Percentiles rank a stretch among this genome's conserved stretches.
Evolutionary conservation across 1,140 invertebrate species (phyloP).

Genomic region (Drosophila prosaltans): DNA sequence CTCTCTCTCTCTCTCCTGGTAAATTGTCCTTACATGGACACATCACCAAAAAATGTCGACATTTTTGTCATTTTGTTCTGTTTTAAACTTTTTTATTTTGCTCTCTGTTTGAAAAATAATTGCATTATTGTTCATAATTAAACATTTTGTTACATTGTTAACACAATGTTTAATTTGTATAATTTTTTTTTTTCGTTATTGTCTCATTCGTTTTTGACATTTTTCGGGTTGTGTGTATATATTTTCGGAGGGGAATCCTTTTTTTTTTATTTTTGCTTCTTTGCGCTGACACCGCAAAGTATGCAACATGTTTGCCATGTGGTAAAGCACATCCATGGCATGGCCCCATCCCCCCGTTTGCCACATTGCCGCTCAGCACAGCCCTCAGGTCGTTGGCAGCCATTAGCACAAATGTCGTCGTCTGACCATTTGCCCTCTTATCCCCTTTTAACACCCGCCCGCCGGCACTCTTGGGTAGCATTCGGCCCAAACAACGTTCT

Average conservation of each 20-base stretch:
- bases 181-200: not conserved
- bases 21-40: no score
- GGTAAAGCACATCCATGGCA: not conserved
- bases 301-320: constrained; percentile 70
- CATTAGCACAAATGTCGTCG: constrained; percentile 59
- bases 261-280: no score
- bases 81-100: not conserved
- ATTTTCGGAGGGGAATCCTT: constrained; percentile 30
- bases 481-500: not conserved
- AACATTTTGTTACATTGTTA: constrained; percentile 49
- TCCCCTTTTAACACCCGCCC: not conserved
- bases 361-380: not conserved
- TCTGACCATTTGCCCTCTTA: constrained; percentile 2
- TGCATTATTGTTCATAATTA: constrained; percentile 50
- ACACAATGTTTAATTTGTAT: constrained; percentile 10
- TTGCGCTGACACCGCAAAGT: constrained; percentile 65
- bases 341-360: not conserved
- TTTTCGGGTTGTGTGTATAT: not conserved
- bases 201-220: constrained; percentile 10
- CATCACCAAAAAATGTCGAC: no score
- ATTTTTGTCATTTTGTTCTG: no score
- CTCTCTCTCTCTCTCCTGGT: no score
- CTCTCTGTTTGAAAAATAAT: constrained; percentile 13
- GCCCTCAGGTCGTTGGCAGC: constrained; percentile 67
- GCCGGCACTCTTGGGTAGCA: not conserved